Evolutionary conservation across 2,797 vertebrate genomes (phyloP), one percentile per base, ranked within the genome.

Genomic region (Enteromius afrohamiltoni): DNA sequence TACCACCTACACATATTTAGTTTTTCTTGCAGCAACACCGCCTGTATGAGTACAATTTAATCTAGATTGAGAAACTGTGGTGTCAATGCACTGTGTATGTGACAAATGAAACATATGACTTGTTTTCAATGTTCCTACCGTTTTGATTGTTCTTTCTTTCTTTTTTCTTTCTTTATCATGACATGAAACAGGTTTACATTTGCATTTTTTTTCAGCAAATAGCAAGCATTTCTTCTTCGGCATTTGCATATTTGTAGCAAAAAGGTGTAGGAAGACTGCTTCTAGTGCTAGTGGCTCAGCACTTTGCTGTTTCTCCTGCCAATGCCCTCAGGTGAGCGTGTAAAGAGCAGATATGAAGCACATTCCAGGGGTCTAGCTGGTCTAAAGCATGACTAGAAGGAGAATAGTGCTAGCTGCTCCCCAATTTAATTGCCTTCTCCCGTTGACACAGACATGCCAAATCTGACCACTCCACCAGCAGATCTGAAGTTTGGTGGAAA

Each of bases 301-400:
- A 42, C 74, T 13, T 45, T 45, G 58, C 58, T 77, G 40, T 65
- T 78, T 16, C 17, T 65, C 11, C 11, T 3, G 29, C 31, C 60
- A 37, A 1, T 69, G 21, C 21, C 47, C 45, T 37, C 10, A 23
- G 64, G 65, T 69, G 47, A n/a, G 47, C 21, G 8, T 79, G 47
- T 55, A 23, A 79, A 53, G 37, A 69, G 47, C 34, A 79, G 78
- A 79, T 79, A 79, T 37, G 29, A 68, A 26, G 47, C 2, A 1
- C 9, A 11, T 68, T 47, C 45, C 11, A 79, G 26, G 45, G n/a
- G 69, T 65, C 29, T 49, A 79, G 62, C 77, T 55, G 47, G 29
- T 29, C 42, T 78, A 29, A 78, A 79, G 10, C 55, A 49, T 67
- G 62, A 49, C 37, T 42, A 40, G 77, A 10, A n/a, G 60, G 13